These are phyloP conservation scores for Micronycteris hirsuta DNA, from an alignment of 2,113 vertebrate species.

Conservation along the genomic window DNA sequence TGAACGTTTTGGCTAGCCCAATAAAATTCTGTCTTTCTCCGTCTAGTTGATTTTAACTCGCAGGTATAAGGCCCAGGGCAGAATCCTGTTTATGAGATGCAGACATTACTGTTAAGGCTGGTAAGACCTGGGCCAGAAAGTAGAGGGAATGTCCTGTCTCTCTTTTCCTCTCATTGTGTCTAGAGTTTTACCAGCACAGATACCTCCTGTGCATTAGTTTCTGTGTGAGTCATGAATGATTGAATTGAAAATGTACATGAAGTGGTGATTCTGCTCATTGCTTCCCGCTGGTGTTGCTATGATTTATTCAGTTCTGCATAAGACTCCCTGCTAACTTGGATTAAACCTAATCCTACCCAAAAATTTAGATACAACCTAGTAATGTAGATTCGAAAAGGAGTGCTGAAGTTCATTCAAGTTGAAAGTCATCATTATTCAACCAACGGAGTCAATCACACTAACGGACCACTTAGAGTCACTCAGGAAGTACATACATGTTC, in stretches of 20 bases:
- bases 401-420: neutral
- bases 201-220: neutral
- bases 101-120: neutral
- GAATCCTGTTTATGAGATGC: neutral
- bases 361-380: neutral
- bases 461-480: neutral
- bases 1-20: no score
- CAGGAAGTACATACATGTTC: neutral
- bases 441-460: neutral
- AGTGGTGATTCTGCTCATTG: neutral
- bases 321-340: neutral
- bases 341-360: neutral
- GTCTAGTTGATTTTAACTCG: neutral
- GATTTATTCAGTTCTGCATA: neutral
- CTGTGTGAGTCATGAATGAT: neutral
- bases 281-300: neutral
- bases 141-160: neutral
- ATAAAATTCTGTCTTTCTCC: neutral
- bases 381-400: neutral
- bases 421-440: neutral
- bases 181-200: neutral
- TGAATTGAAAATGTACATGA: neutral
- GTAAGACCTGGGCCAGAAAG: neutral
- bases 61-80: neutral
- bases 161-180: neutral